phyloP scores from a whole-genome alignment of 23 tunicate species.

The Corella eumyota region DNA sequence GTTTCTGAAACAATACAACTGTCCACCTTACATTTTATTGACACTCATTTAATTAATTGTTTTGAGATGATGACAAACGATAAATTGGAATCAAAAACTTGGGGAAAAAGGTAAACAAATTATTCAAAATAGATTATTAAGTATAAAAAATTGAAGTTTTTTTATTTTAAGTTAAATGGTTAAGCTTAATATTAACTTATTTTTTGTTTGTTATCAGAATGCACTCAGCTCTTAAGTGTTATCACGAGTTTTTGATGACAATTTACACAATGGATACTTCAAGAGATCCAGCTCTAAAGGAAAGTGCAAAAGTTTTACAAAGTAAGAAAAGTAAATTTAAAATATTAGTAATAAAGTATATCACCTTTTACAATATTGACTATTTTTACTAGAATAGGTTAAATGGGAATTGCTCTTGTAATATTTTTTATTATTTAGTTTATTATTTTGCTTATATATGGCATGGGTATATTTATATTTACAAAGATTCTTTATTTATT shows the following conservation, averaged over 20 bases:
- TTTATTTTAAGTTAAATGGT: not conserved
- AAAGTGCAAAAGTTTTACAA: conserved; percentile 74
- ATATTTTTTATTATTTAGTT: no score
- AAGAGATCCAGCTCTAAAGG: conserved; percentile 12
- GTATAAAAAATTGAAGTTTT: not conserved
- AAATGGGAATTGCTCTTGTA: no score
- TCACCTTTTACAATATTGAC: not conserved
- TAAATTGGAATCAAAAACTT: conserved; percentile 61
- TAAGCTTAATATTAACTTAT: not conserved
- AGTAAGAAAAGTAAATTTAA: conserved; percentile 23
- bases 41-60: conserved; percentile 48
- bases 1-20: conserved; percentile 85
- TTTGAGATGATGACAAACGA: conserved; percentile 76
- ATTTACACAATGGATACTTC: conserved; percentile 62
- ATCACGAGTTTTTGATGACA: conserved; percentile 74
- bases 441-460: no score
- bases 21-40: conserved; percentile 65
- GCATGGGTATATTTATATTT: no score
- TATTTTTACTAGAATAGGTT: no score
- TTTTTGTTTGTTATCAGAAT: conserved; percentile 17
- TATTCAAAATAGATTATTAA: no score
- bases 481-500: not conserved
- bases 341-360: not conserved
- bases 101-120: conserved; percentile 79
- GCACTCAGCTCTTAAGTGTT: conserved; percentile 77